Conservation (phyloP, 2,888 invertebrate genomes). For the Taphrorychus bicolor region DNA sequence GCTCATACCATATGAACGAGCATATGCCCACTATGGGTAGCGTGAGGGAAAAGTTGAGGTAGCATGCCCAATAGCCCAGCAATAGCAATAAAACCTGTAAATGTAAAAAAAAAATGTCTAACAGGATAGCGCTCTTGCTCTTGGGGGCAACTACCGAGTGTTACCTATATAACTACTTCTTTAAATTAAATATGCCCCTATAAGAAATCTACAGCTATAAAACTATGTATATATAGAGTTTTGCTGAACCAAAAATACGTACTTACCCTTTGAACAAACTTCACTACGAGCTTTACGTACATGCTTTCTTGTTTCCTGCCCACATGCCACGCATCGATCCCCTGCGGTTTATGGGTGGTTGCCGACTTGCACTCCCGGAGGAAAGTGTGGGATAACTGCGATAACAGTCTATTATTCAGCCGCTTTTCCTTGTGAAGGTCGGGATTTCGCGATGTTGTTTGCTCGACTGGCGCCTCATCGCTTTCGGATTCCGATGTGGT, state of each 20-base stretch:
- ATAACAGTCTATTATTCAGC: not conserved
- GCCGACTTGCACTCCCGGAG: too few relatives aligned
- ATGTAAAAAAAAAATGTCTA: not conserved
- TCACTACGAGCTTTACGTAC: constrained; percentile 15
- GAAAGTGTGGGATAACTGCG: too few relatives aligned
- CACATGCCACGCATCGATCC: not conserved
- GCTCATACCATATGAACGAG: constrained; percentile 48
- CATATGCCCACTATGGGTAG: constrained; percentile 45
- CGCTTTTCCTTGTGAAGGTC: not conserved
- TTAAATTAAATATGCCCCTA: too few relatives aligned
- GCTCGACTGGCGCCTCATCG: not conserved
- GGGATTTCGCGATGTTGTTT: not conserved
- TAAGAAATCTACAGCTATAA: too few relatives aligned
- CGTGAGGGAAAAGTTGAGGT: constrained; percentile 46
- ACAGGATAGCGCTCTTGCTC: too few relatives aligned
- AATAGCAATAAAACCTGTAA: constrained; percentile 45
- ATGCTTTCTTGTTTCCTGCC: constrained; percentile 13
- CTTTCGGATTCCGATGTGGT: not conserved
- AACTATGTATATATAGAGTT: too few relatives aligned
- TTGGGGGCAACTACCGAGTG: not conserved
- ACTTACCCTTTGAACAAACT: constrained; percentile 14
- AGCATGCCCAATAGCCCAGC: constrained; percentile 48
- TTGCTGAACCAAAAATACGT: too few relatives aligned
- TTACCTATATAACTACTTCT: too few relatives aligned
- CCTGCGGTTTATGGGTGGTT: not conserved